These are phyloP conservation scores for Pogona vitticeps DNA, from an alignment of 2,113 vertebrate genomes.

Conservation along the genomic window DNA sequence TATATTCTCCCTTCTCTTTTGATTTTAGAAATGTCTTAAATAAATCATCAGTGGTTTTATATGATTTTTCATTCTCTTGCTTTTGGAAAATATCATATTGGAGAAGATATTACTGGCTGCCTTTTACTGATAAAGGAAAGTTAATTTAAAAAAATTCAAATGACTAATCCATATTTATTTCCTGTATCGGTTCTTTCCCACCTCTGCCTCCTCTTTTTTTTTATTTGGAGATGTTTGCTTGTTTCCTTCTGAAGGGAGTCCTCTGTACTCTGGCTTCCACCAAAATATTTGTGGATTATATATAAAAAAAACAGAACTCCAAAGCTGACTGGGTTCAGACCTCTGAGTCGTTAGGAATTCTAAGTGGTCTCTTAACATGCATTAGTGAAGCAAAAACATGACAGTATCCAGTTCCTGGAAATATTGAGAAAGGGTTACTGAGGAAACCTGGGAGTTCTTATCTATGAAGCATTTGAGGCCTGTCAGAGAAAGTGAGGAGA, in stretches of 20 bases:
- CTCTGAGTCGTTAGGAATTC: not conserved
- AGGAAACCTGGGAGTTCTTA: conserved; percentile 29
- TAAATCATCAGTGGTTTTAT: too few species aligned
- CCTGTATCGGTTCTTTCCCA: not conserved
- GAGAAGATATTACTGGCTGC: not conserved
- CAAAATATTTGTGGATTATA: not conserved
- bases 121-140: not conserved
- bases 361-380: conserved; percentile 41
- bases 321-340: not conserved
- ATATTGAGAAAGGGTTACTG: not conserved
- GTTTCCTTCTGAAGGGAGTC: not conserved
- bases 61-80: too few species aligned
- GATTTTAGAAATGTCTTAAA: too few species aligned
- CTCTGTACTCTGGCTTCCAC: not conserved
- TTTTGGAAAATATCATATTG: too few species aligned
- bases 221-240: not conserved
- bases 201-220: not conserved
- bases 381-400: conserved; percentile 40
- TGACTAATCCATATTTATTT: not conserved
- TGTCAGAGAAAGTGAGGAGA: conserved; percentile 59
- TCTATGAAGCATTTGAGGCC: conserved; percentile 50
- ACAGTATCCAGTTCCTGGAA: not conserved
- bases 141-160: not conserved
- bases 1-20: too few species aligned
- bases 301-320: not conserved